phyloP scores from a whole-genome alignment of 2,888 invertebrate species.

The Epinotia brunnichana region DNA sequence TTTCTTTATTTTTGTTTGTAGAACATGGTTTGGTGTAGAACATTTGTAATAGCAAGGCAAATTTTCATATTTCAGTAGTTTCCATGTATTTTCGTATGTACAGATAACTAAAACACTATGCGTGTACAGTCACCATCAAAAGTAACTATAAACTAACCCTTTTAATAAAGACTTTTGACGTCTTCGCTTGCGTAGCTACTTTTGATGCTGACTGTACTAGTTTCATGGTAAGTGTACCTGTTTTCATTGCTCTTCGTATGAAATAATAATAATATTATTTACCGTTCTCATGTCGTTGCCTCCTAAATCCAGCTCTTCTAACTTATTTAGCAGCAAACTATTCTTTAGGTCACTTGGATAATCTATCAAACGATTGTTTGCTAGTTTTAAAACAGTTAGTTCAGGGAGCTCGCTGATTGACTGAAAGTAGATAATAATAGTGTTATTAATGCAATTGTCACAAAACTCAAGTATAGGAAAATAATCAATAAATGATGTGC shows the following conservation, averaged over 20 bases:
- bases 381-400: conserved; percentile 65
- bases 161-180: too few species aligned
- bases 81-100: too few species aligned
- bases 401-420: conserved; percentile 74
- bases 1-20: too few species aligned
- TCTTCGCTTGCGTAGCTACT: too few species aligned
- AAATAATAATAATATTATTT: conserved; percentile 47
- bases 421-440: conserved; percentile 60
- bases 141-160: too few species aligned
- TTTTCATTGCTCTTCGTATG: not conserved
- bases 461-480: not conserved
- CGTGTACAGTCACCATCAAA: too few species aligned
- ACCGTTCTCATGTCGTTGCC: conserved; percentile 79
- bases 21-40: too few species aligned
- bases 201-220: too few species aligned
- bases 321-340: conserved; percentile 66
- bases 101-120: too few species aligned
- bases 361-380: conserved; percentile 72
- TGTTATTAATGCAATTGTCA: conserved; percentile 10
- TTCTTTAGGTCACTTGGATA: conserved; percentile 76
- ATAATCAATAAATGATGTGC: not conserved
- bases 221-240: not conserved
- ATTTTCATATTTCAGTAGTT: too few species aligned
- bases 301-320: conserved; percentile 75
- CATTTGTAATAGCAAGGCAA: too few species aligned